Conservation (phyloP, 2,888 invertebrate species). For the Phyto melanocephala region DNA sequence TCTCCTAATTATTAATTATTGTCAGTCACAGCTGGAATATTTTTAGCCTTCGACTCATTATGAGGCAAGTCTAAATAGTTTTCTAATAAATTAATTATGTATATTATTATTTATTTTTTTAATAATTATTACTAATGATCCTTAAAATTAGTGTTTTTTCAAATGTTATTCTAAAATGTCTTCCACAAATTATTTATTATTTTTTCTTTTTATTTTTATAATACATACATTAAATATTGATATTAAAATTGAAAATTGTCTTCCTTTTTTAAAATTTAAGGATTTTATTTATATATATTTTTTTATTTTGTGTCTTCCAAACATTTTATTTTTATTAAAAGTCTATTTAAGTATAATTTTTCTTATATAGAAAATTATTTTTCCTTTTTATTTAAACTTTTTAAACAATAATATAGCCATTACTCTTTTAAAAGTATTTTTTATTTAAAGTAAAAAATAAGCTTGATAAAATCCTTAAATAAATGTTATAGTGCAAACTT, state of each 20-base stretch:
- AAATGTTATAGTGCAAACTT: too few species aligned
- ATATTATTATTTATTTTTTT: conserved; percentile 13
- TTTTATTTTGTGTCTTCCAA: conserved; percentile 57
- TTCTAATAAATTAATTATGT: neutral
- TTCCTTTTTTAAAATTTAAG: conserved; percentile 29
- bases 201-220: conserved; percentile 1
- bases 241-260: conserved; percentile 60
- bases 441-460: too few species aligned
- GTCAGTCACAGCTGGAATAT: conserved; percentile 79
- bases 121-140: conserved; percentile 27
- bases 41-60: conserved; percentile 68
- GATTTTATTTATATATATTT: conserved; percentile 29
- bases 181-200: conserved; percentile 62
- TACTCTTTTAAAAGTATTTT: neutral
- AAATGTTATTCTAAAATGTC: conserved; percentile 59
- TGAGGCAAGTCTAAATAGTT: conserved; percentile 66
- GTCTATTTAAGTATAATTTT: conserved; percentile 4
- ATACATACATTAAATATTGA: conserved; percentile 57
- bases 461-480: too few species aligned
- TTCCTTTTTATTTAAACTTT: neutral
- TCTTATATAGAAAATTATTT: neutral
- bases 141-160: conserved; percentile 38
- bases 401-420: conserved; percentile 4
- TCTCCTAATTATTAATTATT: conserved; percentile 71
- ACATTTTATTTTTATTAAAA: conserved; percentile 32